These are phyloP conservation scores for Pachymerium ferrugineum DNA, from an alignment of 2,888 invertebrate species.

Conservation along the genomic window DNA sequence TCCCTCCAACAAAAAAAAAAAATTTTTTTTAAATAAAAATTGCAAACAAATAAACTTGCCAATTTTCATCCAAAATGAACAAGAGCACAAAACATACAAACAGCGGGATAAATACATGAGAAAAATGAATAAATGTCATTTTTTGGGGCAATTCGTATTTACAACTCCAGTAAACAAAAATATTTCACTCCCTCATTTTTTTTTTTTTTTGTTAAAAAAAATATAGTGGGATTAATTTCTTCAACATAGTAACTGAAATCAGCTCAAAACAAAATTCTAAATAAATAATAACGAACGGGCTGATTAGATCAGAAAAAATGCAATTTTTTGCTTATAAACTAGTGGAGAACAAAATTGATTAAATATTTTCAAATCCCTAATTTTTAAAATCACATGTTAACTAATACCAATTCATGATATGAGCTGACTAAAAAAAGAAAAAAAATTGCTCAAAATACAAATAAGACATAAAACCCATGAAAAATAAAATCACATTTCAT, in stretches of 20 bases:
- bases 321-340: too few species aligned
- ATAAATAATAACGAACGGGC: too few species aligned
- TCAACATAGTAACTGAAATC: too few species aligned
- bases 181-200: constrained; percentile 1
- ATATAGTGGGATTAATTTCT: too few species aligned
- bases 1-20: not conserved
- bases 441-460: constrained; percentile 15
- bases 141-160: not conserved
- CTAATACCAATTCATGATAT: constrained; percentile 1
- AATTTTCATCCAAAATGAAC: too few species aligned
- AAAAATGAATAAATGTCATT: constrained; percentile 5
- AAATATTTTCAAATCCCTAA: constrained; percentile 2
- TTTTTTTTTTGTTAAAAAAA: too few species aligned
- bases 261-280: not conserved
- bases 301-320: too few species aligned
- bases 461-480: too few species aligned
- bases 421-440: not conserved
- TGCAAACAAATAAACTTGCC: too few species aligned
- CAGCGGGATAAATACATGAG: not conserved
- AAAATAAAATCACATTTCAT: not conserved
- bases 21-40: not conserved
- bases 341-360: not conserved
- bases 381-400: not conserved
- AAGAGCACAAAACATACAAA: constrained; percentile 20
- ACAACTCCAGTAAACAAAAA: not conserved